Evolutionary conservation across 2,113 vertebrate species (phyloP).

Genomic region (Phrynosoma blainvillii): DNA sequence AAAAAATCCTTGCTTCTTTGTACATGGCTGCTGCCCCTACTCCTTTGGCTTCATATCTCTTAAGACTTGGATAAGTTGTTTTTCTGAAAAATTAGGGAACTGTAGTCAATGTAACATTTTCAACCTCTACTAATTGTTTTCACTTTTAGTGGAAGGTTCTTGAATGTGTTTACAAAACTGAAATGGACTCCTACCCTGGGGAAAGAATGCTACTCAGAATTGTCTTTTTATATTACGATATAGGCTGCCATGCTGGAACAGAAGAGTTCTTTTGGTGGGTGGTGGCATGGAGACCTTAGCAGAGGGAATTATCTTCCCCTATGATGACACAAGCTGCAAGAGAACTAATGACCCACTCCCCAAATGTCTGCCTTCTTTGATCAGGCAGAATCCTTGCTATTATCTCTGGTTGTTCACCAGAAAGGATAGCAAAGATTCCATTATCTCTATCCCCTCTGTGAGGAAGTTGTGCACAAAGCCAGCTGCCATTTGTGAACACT

Average conservation of each 20-base stretch:
- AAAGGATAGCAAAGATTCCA: no score
- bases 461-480: no score
- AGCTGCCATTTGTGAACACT: no score
- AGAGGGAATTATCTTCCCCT: not conserved
- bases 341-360: no score
- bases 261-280: not conserved
- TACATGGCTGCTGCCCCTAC: no score
- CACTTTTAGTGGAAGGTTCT: not conserved
- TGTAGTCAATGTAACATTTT: no score
- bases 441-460: no score
- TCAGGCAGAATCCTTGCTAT: no score
- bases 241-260: not conserved
- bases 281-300: not conserved
- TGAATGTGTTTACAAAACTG: not conserved
- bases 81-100: no score
- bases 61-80: not conserved
- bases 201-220: not conserved
- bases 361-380: no score
- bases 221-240: not conserved
- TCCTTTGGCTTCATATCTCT: not conserved
- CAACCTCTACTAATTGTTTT: not conserved
- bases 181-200: not conserved
- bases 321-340: not conserved
- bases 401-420: no score
- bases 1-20: no score